These are phyloP conservation scores for Montipora capitata DNA, from an alignment of 92 coral and sea anemone species.

Conservation along the genomic window DNA sequence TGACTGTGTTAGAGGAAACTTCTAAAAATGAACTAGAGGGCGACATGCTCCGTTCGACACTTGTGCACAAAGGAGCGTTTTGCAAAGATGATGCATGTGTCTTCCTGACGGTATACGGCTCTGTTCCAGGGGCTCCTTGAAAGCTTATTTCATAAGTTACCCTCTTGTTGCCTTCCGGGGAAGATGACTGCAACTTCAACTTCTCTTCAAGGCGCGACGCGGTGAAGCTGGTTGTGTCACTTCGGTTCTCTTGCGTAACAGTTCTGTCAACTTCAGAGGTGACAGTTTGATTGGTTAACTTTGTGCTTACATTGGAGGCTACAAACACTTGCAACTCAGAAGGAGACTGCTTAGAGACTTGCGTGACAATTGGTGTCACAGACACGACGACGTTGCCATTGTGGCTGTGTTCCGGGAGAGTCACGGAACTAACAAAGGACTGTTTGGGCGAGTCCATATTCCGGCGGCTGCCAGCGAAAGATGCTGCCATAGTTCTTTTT, in stretches of 20 bases:
- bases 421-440: slow-evolving; percentile 50
- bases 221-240: slow-evolving; percentile 4
- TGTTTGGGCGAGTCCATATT: slow-evolving; percentile 41
- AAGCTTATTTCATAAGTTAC: slow-evolving; percentile 48
- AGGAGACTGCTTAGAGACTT: slow-evolving; percentile 2
- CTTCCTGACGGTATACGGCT: slow-evolving; percentile 42
- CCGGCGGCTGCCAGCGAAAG: slow-evolving; percentile 37
- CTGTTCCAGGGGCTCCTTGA: slow-evolving; percentile 16
- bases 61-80: background rate
- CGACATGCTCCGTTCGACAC: slow-evolving; percentile 16
- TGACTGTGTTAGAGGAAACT: slow-evolving; percentile 41
- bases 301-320: slow-evolving; percentile 50
- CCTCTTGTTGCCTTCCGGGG: slow-evolving; percentile 10
- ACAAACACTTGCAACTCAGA: slow-evolving; percentile 14
- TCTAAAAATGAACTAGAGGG: slow-evolving; percentile 57
- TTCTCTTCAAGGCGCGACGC: slow-evolving; percentile 42
- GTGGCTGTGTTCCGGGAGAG: slow-evolving; percentile 41
- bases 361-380: slow-evolving; percentile 38
- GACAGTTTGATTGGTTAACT: slow-evolving; percentile 15
- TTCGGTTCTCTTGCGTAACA: slow-evolving; percentile 41
- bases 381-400: slow-evolving; percentile 22
- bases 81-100: background rate
- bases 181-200: slow-evolving; percentile 10
- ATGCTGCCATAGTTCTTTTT: slow-evolving; percentile 42
- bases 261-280: slow-evolving; percentile 41